Evolutionary conservation across 2,113 vertebrate genomes (phyloP).

Genomic region (Catagonus wagneri): DNA sequence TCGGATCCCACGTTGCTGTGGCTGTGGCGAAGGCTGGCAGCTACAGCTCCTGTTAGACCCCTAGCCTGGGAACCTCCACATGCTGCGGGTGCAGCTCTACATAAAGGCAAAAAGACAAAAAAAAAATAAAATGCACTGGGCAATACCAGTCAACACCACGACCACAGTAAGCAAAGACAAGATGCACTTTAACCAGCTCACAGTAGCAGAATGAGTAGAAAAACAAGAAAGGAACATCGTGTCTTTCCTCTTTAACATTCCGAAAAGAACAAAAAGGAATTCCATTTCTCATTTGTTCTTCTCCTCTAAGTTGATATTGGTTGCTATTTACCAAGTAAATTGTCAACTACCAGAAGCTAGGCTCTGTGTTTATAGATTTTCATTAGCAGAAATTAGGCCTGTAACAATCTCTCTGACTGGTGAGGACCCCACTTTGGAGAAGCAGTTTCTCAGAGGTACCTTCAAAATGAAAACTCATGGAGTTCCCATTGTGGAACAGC

Average conservation of each 20-base stretch:
- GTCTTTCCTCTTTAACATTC: constrained; percentile 9
- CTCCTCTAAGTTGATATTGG: not conserved
- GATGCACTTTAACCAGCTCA: not conserved
- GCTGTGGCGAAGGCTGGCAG: too few species aligned
- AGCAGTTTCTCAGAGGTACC: not conserved
- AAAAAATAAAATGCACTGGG: not conserved
- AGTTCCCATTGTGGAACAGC: too few species aligned
- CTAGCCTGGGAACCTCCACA: too few species aligned
- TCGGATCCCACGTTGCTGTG: too few species aligned
- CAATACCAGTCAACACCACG: constrained; percentile 9
- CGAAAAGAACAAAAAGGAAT: constrained; percentile 37
- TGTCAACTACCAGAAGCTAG: not conserved
- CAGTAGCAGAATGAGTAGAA: not conserved
- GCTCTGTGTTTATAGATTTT: constrained; percentile 7
- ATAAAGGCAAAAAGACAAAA: too few species aligned
- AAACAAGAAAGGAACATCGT: constrained; percentile 40
- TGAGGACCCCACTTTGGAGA: not conserved
- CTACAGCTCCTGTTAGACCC: too few species aligned
- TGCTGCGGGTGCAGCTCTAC: too few species aligned
- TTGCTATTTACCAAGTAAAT: constrained; percentile 10
- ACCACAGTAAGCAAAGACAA: constrained; percentile 30
- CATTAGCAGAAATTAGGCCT: constrained; percentile 30
- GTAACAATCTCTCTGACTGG: not conserved
- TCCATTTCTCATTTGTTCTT: not conserved
- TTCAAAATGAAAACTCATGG: not conserved